Conservation (phyloP, 2,888 invertebrate genomes). For the Tyria jacobaeae region DNA sequence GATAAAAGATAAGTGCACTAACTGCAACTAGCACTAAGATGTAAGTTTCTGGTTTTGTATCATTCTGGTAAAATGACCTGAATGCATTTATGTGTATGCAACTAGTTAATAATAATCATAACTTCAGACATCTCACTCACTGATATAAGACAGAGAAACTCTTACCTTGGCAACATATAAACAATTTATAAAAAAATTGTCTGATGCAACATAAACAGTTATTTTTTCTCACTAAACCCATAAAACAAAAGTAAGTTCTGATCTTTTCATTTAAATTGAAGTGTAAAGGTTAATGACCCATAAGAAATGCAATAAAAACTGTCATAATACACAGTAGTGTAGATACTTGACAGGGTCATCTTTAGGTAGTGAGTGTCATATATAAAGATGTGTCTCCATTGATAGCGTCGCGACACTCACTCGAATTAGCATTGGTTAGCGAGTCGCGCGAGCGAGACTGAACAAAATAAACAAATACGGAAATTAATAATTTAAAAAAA, state of each 20-base stretch:
- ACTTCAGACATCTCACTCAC: too few relatives aligned
- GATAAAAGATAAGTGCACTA: too few relatives aligned
- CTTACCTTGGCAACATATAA: not conserved
- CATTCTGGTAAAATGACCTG: not conserved
- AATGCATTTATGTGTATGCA: too few relatives aligned
- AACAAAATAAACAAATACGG: not conserved
- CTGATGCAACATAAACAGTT: not conserved
- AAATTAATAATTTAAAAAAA: not conserved
- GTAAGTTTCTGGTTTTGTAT: not conserved
- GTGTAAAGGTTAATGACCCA: slow-evolving; percentile 21
- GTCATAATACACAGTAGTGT: slow-evolving; percentile 44
- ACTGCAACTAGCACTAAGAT: not conserved
- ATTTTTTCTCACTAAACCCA: slow-evolving; percentile 5
- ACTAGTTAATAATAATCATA: too few relatives aligned
- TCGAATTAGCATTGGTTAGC: too few relatives aligned
- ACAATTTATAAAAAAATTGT: not conserved
- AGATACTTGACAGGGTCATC: slow-evolving; percentile 33
- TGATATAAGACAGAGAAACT: not conserved
- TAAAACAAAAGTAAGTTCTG: slow-evolving; percentile 10
- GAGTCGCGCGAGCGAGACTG: not conserved
- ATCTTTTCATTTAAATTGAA: slow-evolving; percentile 18
- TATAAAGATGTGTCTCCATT: slow-evolving; percentile 7
- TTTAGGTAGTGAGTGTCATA: slow-evolving; percentile 19
- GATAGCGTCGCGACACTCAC: not conserved
- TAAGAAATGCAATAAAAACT: slow-evolving; percentile 23